Evolutionary conservation across 2,888 invertebrate genomes (phyloP).

Genomic region (Tigriopus californicus): DNA sequence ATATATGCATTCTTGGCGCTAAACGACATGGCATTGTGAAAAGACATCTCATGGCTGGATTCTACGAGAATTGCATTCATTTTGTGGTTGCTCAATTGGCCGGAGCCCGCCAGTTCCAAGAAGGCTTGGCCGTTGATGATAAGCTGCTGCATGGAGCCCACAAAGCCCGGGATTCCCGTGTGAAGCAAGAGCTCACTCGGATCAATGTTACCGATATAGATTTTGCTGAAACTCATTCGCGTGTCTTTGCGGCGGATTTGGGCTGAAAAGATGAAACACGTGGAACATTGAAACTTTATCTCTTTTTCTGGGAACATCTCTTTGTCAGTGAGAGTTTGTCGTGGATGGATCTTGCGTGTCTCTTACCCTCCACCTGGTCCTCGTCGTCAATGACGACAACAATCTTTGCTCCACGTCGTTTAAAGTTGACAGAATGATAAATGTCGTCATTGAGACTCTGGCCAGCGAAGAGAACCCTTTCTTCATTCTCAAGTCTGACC

Average conservation of each 20-base stretch:
- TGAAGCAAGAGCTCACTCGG: not conserved
- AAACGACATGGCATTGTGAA: conserved; percentile 36
- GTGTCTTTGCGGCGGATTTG: not conserved
- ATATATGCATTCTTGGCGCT: conserved; percentile 80
- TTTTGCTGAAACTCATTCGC: conserved; percentile 1
- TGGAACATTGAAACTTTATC: too few species aligned
- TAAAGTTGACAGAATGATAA: conserved; percentile 5
- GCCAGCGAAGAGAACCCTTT: conserved; percentile 1
- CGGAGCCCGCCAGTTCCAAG: conserved; percentile 5
- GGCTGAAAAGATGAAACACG: not conserved
- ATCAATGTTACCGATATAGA: conserved; percentile 10
- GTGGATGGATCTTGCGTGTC: not conserved
- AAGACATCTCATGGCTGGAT: not conserved
- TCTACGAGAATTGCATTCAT: not conserved
- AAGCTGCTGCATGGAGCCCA: conserved; percentile 4
- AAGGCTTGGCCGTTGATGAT: conserved; percentile 5
- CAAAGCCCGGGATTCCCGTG: conserved; percentile 4
- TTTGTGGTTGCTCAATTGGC: conserved; percentile 2
- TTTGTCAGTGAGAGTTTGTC: too few species aligned
- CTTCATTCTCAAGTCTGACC: not conserved
- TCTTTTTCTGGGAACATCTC: too few species aligned
- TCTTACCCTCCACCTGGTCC: not conserved
- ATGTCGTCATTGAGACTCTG: conserved; percentile 14
- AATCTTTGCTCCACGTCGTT: conserved; percentile 5
- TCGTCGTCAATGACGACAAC: conserved; percentile 6